Base-by-base conservation (phyloP, 1,140 invertebrate species). In the Sarcophaga bullata region DNA sequence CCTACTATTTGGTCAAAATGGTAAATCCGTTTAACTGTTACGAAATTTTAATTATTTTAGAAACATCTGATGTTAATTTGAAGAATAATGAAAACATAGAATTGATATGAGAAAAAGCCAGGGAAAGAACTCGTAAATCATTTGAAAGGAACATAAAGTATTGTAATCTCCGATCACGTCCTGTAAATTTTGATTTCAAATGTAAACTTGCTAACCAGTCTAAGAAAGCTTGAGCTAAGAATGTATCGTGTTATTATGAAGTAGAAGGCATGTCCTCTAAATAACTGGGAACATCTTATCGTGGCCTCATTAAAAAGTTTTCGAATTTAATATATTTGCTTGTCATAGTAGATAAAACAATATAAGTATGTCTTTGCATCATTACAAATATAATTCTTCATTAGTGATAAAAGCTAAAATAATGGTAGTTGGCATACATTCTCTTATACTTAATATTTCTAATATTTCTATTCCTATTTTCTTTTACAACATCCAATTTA, bases 1-100 rank as follows among this genome's bases (percentile, higher is more conserved):
- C 54, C 73, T 81, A 5, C 49, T 83, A 10, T 85, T 82, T 75
- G 84, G 84, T 0, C 37, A 82, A 19, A 54, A 85, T 62, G 83
- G 50, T 25, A 80, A 47, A n/a, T n/a, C n/a, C n/a, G n/a, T n/a
- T n/a, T n/a, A n/a, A n/a, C n/a, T n/a, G n/a, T 6, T 47, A 47
- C 37, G 5, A 47, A 47, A n/a, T n/a, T 10, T 8, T 46, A 25
- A 76, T 47, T 47, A n/a, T 76, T n/a, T 46, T 47, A 47, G 6
- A n/a, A 54, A 15, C 10, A 54, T 15, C 52, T 13, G 10, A 4
- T 54, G 15, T 54, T 5, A 76, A 47, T 37, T 48, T 76, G 10
- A 76, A 48, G n/a, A n/a, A 49, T 17, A 48, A 49, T 13, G 76
- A 80, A 8, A 80, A n/a, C 49, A 11, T 80, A 50, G 50, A 50